Conservation (phyloP, 2,888 invertebrate species). For the Cynaeus angustus region DNA sequence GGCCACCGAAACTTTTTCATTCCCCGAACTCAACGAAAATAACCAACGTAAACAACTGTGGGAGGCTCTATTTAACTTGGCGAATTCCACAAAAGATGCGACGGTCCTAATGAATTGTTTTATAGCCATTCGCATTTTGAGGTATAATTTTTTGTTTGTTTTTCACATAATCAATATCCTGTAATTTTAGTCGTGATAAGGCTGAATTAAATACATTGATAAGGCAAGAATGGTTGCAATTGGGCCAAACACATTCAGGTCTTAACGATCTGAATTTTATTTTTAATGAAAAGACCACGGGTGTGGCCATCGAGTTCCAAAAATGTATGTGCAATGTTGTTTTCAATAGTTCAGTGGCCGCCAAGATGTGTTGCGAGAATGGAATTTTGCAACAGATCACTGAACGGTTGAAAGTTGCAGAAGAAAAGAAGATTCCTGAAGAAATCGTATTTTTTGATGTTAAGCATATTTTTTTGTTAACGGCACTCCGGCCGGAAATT, state of each 20-base stretch:
- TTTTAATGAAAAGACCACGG: conserved; percentile 71
- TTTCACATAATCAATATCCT: background rate
- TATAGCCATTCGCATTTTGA: conserved; percentile 78
- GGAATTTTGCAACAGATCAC: conserved; percentile 83
- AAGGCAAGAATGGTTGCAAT: conserved; percentile 79
- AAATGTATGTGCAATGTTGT: conserved; percentile 93
- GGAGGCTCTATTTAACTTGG: conserved; percentile 76
- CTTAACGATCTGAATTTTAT: conserved; percentile 72
- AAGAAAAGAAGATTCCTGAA: conserved; percentile 73
- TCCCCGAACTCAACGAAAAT: conserved; percentile 76
- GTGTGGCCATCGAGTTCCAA: conserved; percentile 83
- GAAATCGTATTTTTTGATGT: conserved; percentile 90
- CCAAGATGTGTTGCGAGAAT: conserved; percentile 76
- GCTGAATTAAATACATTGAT: conserved; percentile 80
- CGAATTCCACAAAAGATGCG: conserved; percentile 72
- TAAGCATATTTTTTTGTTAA: conserved; percentile 90
- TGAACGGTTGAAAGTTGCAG: conserved; percentile 81
- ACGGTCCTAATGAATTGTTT: conserved; percentile 75
- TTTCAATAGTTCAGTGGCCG: conserved; percentile 81
- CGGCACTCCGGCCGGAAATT: conserved; percentile 85
- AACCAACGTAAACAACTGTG: conserved; percentile 76
- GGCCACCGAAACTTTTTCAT: conserved; percentile 76
- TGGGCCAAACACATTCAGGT: conserved; percentile 81
- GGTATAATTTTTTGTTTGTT: conserved; percentile 74
- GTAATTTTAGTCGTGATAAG: conserved; percentile 83